Evolutionary conservation across 2,113 vertebrate species (phyloP), one percentile per base, ranked within the genome.

Genomic region (Osmerus eperlanus): DNA sequence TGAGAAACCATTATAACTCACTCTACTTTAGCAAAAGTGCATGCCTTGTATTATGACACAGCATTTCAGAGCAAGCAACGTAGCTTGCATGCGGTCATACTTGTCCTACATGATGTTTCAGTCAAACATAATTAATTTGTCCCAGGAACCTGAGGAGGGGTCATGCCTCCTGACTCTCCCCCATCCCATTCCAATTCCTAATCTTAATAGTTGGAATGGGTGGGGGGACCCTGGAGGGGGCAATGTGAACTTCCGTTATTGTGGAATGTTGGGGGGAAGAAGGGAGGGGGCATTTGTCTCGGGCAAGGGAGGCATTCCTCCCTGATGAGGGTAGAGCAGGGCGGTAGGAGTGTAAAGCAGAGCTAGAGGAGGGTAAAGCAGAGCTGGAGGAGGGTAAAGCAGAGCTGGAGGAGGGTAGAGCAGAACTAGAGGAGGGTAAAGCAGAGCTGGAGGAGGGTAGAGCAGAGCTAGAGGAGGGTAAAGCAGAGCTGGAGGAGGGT

Each of bases 131-230:
- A 85, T 87, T 88, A 47, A 47, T 83, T 83, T 79, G 73, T 79
- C 25, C 79, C 72, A 80, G 75, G 80, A 83, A 86, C 81, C 78
- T 80, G 79, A 74, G 83, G 60, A 41, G 47, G 41, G 41, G 41
- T 47, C 41, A 47, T 47, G 9, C 41, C 41, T 47, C 8, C 41
- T 47, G 41, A 47, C 41, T 80, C 70, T 77, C 75, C 77, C 68
- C 80, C 81, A 23, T 82, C 72, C 2, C 65, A 23, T 32, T 9
- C 65, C 41, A 25, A 77, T 82, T 80, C 77, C 84, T 87, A 84
- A 88, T 87, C 87, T 84, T 85, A 87, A 89, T 86, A 68, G 85
- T 75, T 53, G 78, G 74, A 79, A 65, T 65, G 65, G 56, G 78
- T 82, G 84, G 83, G 76, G 83, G 58, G 74, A 60, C 78, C 80